Conservation (phyloP, 2,888 invertebrate genomes). For the Morpho achilles region DNA sequence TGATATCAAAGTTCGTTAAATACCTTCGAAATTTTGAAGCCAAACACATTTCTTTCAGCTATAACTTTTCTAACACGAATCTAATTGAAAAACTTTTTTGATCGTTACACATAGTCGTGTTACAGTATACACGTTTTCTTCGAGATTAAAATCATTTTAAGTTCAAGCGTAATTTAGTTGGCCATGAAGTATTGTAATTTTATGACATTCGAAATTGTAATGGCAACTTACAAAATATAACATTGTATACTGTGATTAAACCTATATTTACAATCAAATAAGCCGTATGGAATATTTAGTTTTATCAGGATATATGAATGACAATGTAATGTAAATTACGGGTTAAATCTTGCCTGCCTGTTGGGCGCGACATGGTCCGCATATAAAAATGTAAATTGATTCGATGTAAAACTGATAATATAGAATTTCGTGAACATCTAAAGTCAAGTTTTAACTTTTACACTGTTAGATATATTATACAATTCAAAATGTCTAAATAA, state of each 20-base stretch:
- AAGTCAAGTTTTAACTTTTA: no score
- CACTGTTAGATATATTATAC: no score
- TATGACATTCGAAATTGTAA: conserved; percentile 45
- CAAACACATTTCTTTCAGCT: conserved; percentile 1
- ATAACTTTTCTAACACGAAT: conserved; percentile 23
- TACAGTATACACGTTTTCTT: conserved; percentile 41
- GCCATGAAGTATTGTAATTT: conserved; percentile 42
- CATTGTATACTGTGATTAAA: conserved; percentile 35
- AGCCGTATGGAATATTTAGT: conserved; percentile 12
- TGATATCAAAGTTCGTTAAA: no score
- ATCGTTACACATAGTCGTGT: conserved; percentile 32
- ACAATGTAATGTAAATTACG: conserved; percentile 7
- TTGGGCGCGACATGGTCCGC: no score
- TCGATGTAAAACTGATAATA: no score
- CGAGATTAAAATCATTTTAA: conserved; percentile 62
- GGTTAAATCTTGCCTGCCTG: background rate
- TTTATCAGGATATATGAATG: conserved; percentile 12
- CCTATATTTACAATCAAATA: conserved; percentile 20
- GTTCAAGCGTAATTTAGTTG: conserved; percentile 53
- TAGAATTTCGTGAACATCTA: no score
- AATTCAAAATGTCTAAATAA: no score
- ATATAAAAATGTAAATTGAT: no score
- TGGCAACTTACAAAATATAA: conserved; percentile 57
- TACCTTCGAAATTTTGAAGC: conserved; percentile 1
- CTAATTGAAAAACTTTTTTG: conserved; percentile 75